Evolutionary conservation across 2,797 vertebrate genomes (phyloP), one percentile per base, ranked within the genome.

Genomic region (Mareca strepera): DNA sequence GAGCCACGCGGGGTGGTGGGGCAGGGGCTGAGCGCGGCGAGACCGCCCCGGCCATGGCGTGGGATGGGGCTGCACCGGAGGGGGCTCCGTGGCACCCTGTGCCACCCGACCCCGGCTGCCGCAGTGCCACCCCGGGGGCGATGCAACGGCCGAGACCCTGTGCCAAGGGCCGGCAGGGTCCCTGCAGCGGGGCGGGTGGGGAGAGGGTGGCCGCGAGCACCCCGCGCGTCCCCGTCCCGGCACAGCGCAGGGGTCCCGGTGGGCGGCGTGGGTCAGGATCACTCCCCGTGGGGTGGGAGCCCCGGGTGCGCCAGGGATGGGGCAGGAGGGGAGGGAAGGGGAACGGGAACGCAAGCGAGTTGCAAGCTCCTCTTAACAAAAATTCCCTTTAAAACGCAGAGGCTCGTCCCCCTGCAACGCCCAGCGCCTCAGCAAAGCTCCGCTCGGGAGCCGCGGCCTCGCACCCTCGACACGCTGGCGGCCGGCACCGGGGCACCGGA

Each of bases 321-420:
- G 82, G 56, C 18, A 46, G 62, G 43, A 35, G 13, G 26, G 74
- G 14, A 48, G 48, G 15, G 41, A 56, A 85, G 86, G 7, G 81
- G 72, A 60, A 88, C 50, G 63, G 64, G 88, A 29, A 31, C 2
- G 56, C 81, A 92, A 94, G 80, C 63, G 46, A 86, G 73, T 83
- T 86, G 74, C 79, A 85, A 93, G 82, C 88, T 95, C 92, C 93
- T 91, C 88, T 90, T 87, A 93, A 94, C 91, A 90, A 93, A 94
- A 94, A 44, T 84, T 92, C 93, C 97, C 96, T 93, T 91, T 93
- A 92, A 94, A 96, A 94, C 78, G 93, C 94, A 94, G 88, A 79
- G 90, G 90, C 53, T 88, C 5, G 2, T 80, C 83, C 88, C 89
- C 84, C 84, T 82, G 95, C 90, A 68, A 46, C 63, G 28, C 93